phyloP scores from a whole-genome alignment of 2,797 vertebrate genomes.

The Hydrophis major region DNA sequence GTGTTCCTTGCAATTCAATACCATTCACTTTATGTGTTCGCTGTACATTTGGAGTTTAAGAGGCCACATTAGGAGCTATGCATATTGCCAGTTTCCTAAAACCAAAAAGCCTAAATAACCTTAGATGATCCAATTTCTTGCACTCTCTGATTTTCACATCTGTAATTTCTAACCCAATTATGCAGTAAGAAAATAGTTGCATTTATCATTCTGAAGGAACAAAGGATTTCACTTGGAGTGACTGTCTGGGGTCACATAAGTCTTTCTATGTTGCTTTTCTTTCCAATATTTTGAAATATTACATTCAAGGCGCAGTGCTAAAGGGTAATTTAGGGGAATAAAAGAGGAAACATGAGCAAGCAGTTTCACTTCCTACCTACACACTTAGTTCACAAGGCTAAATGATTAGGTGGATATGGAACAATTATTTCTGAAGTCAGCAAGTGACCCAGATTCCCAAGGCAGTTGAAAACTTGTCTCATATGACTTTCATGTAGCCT shows the following conservation, averaged over 20 bases:
- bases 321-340: constrained; percentile 34
- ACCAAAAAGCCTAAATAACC: constrained; percentile 34
- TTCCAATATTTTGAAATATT: constrained; percentile 34
- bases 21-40: constrained; percentile 6
- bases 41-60: background rate
- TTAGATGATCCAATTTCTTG: constrained; percentile 35
- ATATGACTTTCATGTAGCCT: constrained; percentile 31
- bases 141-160: constrained; percentile 26
- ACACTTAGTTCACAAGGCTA: constrained; percentile 46
- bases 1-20: background rate
- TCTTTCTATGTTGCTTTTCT: constrained; percentile 52
- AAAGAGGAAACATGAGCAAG: constrained; percentile 46
- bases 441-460: constrained; percentile 44
- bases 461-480: constrained; percentile 40
- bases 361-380: constrained; percentile 52
- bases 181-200: constrained; percentile 33
- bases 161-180: constrained; percentile 44
- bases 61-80: constrained; percentile 30
- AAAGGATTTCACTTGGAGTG: constrained; percentile 45
- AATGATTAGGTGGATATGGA: constrained; percentile 53
- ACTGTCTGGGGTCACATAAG: constrained; percentile 36
- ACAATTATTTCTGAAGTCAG: constrained; percentile 56
- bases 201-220: constrained; percentile 55
- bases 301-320: constrained; percentile 35
- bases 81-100: constrained; percentile 24